Base-by-base conservation (phyloP, 2,888 invertebrate species). In the Drosophila anceps region DNA sequence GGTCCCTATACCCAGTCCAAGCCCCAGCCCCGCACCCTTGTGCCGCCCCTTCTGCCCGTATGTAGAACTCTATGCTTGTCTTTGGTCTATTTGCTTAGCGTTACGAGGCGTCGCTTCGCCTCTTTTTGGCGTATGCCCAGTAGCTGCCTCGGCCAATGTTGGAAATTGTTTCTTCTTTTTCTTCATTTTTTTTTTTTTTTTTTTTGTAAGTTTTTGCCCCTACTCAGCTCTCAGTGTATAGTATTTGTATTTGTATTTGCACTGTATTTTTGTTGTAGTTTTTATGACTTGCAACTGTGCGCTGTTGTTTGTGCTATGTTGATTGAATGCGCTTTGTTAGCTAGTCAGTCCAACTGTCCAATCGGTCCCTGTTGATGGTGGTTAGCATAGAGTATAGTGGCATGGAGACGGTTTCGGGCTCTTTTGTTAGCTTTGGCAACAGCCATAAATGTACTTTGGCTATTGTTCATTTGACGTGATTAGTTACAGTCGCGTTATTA, bases 281-380 rank as follows among this genome's bases (percentile, higher is more conserved):
- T 86, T 88, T 84, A 88, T 84, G 84, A 84, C 84, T 87, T 88
- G 89, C 89, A 88, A 84, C 84, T 85, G 86, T 71, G 62, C 65
- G 68, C 39, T 68, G 80, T 72, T 82, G 82, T 76, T 74, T 82
- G 87, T 72, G 73, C 65, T 60, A 76, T 78, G 81, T 76, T 84
- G 84, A 88, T 84, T 84, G 84, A 88, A 88, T 88, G 86, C 79
- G 73, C 88, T 88, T 84, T 86, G 86, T 85, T 83, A 69, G 62
- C 74, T 63, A 72, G 72, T 67, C 72, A 20, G 64, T 64, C 54
- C 53, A 27, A 43, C 48, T 20, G 59, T 72, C 53, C 24, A 18
- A 54, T 63, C 39, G 24, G 35, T 33, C 43, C 39, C 58, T 18
- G 55, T 64, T 78, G 63, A 12, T 50, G 63, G 18, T 50, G 50